A percentile compares a stretch with the other conserved stretches of the same genome.
phyloP scores from a whole-genome alignment of 2,797 vertebrate species.

The Carcharodon carcharias region DNA sequence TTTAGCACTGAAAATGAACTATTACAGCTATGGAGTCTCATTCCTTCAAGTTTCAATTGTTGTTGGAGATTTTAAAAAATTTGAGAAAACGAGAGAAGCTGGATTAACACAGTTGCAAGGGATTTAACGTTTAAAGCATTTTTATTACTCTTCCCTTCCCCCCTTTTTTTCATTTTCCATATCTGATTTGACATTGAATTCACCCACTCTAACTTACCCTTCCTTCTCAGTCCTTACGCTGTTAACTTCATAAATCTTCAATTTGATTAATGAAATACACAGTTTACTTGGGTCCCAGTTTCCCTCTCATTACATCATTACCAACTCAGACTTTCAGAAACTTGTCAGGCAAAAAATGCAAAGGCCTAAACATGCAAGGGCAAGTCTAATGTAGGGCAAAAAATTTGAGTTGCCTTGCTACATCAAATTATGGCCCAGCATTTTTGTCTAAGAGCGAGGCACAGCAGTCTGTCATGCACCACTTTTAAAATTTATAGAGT shows the following conservation, averaged over 20 bases:
- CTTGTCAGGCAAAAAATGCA: neutral
- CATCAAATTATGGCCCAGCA: neutral
- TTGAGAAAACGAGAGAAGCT: neutral
- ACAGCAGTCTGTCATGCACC: neutral
- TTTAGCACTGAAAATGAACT: neutral
- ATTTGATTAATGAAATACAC: neutral
- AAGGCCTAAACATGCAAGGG: neutral
- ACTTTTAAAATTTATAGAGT: neutral
- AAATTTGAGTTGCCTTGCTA: neutral
- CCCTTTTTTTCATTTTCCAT: neutral
- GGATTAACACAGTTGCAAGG: too few relatives aligned
- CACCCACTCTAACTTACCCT: neutral
- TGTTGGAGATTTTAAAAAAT: neutral
- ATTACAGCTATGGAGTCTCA: neutral
- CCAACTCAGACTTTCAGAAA: neutral
- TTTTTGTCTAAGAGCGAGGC: neutral
- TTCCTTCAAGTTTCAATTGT: neutral
- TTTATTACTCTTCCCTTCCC: neutral
- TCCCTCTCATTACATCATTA: neutral
- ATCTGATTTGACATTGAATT: neutral
- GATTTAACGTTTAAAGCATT: neutral
- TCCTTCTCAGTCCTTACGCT: neutral
- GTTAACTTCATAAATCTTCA: neutral
- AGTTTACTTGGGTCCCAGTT: neutral
- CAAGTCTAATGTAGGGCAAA: neutral